These are phyloP conservation scores for Apis florea DNA, from an alignment of 1,140 invertebrate genomes.

Conservation along the genomic window DNA sequence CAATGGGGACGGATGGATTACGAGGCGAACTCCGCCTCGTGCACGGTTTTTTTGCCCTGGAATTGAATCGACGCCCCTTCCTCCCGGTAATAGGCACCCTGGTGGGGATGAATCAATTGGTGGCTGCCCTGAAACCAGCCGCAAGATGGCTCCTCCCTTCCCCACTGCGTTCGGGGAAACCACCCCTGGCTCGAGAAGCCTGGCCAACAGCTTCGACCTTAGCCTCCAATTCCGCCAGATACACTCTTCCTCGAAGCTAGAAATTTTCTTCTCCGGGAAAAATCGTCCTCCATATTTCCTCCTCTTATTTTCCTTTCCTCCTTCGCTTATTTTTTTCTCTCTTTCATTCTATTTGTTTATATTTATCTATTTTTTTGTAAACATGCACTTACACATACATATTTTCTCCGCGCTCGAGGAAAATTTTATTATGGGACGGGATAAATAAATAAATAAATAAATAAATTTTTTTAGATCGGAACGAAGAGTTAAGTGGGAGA, in stretches of 20 bases:
- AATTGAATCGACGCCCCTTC: conserved; percentile 76
- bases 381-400: neutral
- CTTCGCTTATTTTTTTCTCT: neutral
- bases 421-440: too few relatives aligned
- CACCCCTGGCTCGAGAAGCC: conserved; percentile 61
- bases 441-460: too few relatives aligned
- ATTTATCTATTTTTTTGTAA: neutral
- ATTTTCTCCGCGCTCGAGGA: too few relatives aligned
- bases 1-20: conserved; percentile 68
- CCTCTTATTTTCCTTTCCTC: neutral
- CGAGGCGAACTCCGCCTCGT: conserved; percentile 60
- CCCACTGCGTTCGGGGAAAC: conserved; percentile 64
- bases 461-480: too few relatives aligned
- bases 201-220: conserved; percentile 36
- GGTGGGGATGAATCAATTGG: conserved; percentile 80
- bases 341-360: too few relatives aligned
- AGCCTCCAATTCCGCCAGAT: conserved; percentile 45
- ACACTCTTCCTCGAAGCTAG: neutral
- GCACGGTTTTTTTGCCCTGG: conserved; percentile 70
- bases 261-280: neutral
- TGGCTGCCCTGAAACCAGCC: conserved; percentile 76
- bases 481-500: too few relatives aligned
- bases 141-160: conserved; percentile 80
- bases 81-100: conserved; percentile 41
- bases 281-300: neutral